These are phyloP conservation scores for Neomonachus schauinslandi DNA, from an alignment of 2,113 vertebrate genomes.

Conservation along the genomic window DNA sequence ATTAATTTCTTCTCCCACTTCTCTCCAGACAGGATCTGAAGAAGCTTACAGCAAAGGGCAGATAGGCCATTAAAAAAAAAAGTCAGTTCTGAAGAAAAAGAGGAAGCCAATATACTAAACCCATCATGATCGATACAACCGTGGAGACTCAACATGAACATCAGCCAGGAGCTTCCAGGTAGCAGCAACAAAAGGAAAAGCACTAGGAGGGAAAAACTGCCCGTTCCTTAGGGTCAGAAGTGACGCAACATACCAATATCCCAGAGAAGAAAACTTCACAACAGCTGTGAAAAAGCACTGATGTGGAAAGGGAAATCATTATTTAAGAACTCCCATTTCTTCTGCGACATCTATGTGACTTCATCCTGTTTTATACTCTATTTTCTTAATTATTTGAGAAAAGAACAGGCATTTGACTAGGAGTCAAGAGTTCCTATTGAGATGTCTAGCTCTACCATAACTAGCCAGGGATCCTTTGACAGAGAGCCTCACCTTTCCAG, in stretches of 20 bases:
- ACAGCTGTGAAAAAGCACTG: background rate
- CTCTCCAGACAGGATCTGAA: conserved; percentile 3
- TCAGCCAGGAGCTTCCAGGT: conserved; percentile 12
- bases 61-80: background rate
- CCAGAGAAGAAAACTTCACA: background rate
- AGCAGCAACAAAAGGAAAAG: background rate
- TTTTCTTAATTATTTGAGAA: background rate
- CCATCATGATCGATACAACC: background rate
- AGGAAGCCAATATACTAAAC: background rate
- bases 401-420: background rate
- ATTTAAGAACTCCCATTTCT: background rate
- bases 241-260: background rate
- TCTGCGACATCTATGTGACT: background rate
- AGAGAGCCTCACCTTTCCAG: background rate
- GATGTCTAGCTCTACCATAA: background rate
- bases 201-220: background rate
- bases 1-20: conserved; percentile 43
- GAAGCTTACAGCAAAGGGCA: conserved; percentile 21
- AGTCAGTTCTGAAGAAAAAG: background rate
- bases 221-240: background rate
- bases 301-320: background rate
- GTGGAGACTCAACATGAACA: background rate
- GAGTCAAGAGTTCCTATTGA: background rate
- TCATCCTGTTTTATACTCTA: background rate
- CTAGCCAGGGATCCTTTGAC: background rate